These are phyloP conservation scores for Pempheris klunzingeri DNA, from an alignment of 2,797 vertebrate species.

Conservation along the genomic window DNA sequence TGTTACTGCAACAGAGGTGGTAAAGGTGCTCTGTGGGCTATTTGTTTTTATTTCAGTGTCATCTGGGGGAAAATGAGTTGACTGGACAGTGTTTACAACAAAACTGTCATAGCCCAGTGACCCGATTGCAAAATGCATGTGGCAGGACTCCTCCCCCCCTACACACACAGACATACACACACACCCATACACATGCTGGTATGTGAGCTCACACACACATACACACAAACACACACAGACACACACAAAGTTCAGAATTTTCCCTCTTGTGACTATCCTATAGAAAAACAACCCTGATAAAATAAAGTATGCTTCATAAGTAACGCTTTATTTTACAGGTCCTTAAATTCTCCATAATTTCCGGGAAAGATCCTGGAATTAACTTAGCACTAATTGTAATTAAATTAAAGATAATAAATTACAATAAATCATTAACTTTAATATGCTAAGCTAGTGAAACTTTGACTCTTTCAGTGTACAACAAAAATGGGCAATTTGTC, in stretches of 20 bases:
- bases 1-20: conserved; percentile 59
- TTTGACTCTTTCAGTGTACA: not conserved
- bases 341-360: not conserved
- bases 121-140: conserved; percentile 57
- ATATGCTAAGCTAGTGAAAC: not conserved
- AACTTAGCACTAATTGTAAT: not conserved
- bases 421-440: too few relatives aligned
- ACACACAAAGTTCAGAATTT: conserved; percentile 36
- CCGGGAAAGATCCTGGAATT: not conserved
- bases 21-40: conserved; percentile 60
- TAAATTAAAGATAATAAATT: conserved; percentile 8
- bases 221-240: conserved; percentile 8
- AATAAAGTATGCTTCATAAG: conserved; percentile 46
- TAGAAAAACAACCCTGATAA: conserved; percentile 66
- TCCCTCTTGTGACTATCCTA: conserved; percentile 57
- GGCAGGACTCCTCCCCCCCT: conserved; percentile 23
- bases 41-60: conserved; percentile 48
- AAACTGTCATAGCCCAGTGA: conserved; percentile 61
- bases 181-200: conserved; percentile 52
- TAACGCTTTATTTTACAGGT: conserved; percentile 30
- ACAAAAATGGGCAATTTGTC: not conserved
- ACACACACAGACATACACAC: conserved; percentile 13
- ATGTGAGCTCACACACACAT: conserved; percentile 49
- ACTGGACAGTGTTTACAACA: conserved; percentile 68
- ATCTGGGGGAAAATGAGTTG: conserved; percentile 47